Evolutionary conservation across 2,113 vertebrate species (phyloP).

Genomic region (Poeciliopsis turrubarensis): DNA sequence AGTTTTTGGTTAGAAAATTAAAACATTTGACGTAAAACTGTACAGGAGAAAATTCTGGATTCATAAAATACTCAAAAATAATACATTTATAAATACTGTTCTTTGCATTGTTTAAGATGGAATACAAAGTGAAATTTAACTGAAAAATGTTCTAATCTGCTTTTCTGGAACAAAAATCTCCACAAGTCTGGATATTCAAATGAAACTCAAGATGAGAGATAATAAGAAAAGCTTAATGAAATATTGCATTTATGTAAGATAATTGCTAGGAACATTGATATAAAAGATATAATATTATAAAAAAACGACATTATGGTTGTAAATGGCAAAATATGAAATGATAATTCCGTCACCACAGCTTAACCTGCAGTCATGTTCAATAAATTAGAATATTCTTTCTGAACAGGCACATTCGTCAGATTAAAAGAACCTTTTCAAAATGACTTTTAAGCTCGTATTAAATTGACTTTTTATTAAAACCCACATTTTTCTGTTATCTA

Average conservation of each 20-base stretch:
- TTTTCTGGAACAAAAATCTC: neutral
- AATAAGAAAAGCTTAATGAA: neutral
- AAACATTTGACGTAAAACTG: neutral
- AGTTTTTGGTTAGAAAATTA: neutral
- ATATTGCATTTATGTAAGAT: neutral
- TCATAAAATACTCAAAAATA: too few relatives aligned
- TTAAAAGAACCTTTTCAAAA: too few relatives aligned
- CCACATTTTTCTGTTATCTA: too few relatives aligned
- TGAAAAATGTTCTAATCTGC: neutral
- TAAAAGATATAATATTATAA: too few relatives aligned
- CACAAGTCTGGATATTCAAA: constrained; percentile 5
- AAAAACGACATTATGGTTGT: neutral
- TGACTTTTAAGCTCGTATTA: too few relatives aligned
- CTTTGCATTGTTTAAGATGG: neutral
- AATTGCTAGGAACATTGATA: neutral
- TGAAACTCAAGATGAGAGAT: neutral
- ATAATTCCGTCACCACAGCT: neutral
- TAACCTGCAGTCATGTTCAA: neutral
- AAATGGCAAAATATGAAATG: neutral
- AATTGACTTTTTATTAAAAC: too few relatives aligned
- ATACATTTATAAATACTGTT: neutral
- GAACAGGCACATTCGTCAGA: too few relatives aligned
- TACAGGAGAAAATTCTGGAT: too few relatives aligned
- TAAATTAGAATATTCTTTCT: too few relatives aligned
- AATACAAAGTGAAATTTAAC: neutral